These are phyloP conservation scores for Dicerorhinus sumatrensis DNA, from an alignment of 2,113 vertebrate genomes.

Conservation along the genomic window DNA sequence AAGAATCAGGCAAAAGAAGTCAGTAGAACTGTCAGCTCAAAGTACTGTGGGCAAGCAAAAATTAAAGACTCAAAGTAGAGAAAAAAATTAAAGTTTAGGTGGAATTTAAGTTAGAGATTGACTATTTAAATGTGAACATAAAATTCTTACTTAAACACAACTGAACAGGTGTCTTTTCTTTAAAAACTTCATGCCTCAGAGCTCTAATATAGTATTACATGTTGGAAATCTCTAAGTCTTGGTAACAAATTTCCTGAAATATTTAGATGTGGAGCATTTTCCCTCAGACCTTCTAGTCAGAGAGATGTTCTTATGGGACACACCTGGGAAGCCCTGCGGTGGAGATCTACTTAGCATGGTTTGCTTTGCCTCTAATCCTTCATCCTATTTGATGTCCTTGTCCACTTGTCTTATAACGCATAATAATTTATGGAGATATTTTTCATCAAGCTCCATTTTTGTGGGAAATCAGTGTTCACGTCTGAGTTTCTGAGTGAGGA, in stretches of 20 bases:
- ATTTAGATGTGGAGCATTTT: not conserved
- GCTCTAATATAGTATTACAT: not conserved
- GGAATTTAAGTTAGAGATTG: not conserved
- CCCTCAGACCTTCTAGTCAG: not conserved
- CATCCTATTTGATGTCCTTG: not conserved
- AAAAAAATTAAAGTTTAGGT: not conserved
- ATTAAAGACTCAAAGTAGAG: not conserved
- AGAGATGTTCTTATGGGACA: not conserved
- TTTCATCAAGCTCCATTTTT: not conserved
- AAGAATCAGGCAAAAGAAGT: not conserved
- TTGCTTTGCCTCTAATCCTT: not conserved
- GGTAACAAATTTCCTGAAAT: not conserved
- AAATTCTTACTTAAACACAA: not conserved
- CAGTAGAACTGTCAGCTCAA: not conserved
- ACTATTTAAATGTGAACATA: not conserved
- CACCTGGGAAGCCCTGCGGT: not conserved
- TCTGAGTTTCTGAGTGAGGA: not conserved
- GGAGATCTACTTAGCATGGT: not conserved
- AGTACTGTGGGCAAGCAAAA: not conserved
- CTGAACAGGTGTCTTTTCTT: not conserved
- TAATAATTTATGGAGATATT: not conserved
- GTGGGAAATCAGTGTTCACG: not conserved
- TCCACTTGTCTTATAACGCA: accelerated
- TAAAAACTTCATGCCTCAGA: not conserved
- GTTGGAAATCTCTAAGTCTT: not conserved